Evolutionary conservation across 2,113 vertebrate genomes (phyloP).

Genomic region (Leuciscus idus): DNA sequence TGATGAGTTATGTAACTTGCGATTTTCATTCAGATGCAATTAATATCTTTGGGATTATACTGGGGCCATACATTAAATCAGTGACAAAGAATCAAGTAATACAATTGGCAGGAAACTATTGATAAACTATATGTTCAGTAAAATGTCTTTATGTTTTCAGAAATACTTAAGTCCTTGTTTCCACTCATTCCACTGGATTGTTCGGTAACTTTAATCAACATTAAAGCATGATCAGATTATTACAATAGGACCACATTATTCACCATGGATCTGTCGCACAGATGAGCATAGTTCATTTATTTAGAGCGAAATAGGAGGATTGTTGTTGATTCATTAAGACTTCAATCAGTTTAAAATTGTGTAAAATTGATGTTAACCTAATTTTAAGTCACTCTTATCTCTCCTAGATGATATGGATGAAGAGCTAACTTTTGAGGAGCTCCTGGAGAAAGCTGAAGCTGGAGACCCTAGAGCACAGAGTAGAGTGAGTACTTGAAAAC

Average conservation of each 20-base stretch:
- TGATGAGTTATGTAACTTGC: no score
- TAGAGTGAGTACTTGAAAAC: slow-evolving; percentile 72
- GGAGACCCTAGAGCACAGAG: slow-evolving; percentile 90
- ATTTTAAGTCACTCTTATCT: not conserved
- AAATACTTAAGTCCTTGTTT: not conserved
- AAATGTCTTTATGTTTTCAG: not conserved
- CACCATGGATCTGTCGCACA: not conserved
- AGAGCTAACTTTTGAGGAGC: slow-evolving; percentile 80
- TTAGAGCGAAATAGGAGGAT: not conserved
- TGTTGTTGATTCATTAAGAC: not conserved
- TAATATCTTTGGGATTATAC: not conserved
- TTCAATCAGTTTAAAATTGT: not conserved
- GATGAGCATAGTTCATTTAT: not conserved
- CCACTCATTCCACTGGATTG: not conserved
- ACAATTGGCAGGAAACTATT: not conserved
- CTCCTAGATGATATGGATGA: slow-evolving; percentile 74
- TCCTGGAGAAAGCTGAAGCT: slow-evolving; percentile 84
- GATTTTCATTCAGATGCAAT: not conserved
- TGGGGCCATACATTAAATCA: not conserved
- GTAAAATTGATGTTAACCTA: not conserved
- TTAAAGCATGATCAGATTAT: not conserved
- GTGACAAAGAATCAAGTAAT: not conserved
- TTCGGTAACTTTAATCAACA: not conserved
- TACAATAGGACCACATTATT: not conserved
- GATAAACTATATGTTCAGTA: not conserved